phyloP scores from a whole-genome alignment of 2,888 invertebrate species.

The Ophraella communa region DNA sequence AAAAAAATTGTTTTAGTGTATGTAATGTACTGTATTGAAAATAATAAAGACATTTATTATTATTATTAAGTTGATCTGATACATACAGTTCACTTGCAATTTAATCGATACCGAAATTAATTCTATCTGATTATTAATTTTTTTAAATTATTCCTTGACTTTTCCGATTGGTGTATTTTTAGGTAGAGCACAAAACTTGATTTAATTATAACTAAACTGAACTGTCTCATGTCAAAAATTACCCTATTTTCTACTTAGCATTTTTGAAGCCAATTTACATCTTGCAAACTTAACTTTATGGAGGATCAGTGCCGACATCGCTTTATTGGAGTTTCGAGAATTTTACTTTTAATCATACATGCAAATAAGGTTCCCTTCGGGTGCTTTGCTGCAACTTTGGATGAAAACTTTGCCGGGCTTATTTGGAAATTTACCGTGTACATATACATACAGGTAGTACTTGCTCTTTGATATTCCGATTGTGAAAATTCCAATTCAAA shows the following conservation, averaged over 20 bases:
- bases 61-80: too few relatives aligned
- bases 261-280: constrained; percentile 8
- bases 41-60: too few relatives aligned
- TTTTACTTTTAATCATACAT: constrained; percentile 32
- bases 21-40: too few relatives aligned
- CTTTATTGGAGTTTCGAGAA: constrained; percentile 17
- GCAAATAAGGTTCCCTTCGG: constrained; percentile 27
- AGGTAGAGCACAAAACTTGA: too few relatives aligned
- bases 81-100: too few relatives aligned
- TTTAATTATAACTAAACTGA: too few relatives aligned
- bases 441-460: constrained; percentile 1
- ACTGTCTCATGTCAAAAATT: background rate
- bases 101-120: too few relatives aligned
- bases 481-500: background rate
- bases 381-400: constrained; percentile 3
- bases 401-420: constrained; percentile 15
- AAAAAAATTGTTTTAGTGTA: too few relatives aligned
- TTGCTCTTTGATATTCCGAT: constrained; percentile 12
- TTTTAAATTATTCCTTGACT: too few relatives aligned
- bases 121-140: too few relatives aligned
- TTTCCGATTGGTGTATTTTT: too few relatives aligned
- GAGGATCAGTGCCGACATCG: constrained; percentile 21
- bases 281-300: constrained; percentile 15
- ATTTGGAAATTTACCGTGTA: constrained; percentile 6
- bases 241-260: background rate